Conservation (phyloP, 2,797 vertebrate species). For the Clarias pachynema region DNA sequence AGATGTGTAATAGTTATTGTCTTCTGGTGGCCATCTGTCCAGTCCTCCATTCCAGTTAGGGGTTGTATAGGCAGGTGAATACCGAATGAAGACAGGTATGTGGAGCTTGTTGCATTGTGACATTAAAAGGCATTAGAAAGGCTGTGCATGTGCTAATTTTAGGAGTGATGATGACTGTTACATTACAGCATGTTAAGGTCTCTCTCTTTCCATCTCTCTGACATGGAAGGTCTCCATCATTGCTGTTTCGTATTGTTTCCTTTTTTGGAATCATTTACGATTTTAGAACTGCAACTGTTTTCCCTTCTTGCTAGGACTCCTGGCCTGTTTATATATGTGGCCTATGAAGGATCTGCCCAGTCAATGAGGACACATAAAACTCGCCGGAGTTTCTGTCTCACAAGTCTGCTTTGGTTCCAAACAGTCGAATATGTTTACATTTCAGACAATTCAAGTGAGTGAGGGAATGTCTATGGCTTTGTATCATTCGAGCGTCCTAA, state of each 20-base stretch:
- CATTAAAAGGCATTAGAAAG: constrained; percentile 11
- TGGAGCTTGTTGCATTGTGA: constrained; percentile 47
- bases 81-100: constrained; percentile 3
- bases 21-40: constrained; percentile 76
- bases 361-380: constrained; percentile 22
- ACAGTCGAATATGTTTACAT: constrained; percentile 38
- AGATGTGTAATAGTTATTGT: constrained; percentile 82
- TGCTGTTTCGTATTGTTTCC: constrained; percentile 17
- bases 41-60: constrained; percentile 71
- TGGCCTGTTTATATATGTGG: constrained; percentile 39
- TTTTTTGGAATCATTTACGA: constrained; percentile 47
- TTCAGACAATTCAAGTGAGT: constrained; percentile 32
- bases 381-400: constrained; percentile 24
- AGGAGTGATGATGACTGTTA: constrained; percentile 2
- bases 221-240: constrained; percentile 26
- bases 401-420: constrained; percentile 17
- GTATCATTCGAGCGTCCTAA: constrained; percentile 14
- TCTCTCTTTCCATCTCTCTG: constrained; percentile 25
- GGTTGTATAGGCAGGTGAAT: constrained; percentile 64
- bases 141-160: constrained; percentile 9
- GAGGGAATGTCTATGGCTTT: constrained; percentile 28
- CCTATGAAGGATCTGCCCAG: constrained; percentile 19
- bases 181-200: constrained; percentile 5
- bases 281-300: constrained; percentile 33
- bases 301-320: constrained; percentile 18